Percentiles rank a stretch among this genome's conserved stretches.
phyloP scores from a whole-genome alignment of 2,888 invertebrate genomes.

The Tachystola acroxantha region DNA sequence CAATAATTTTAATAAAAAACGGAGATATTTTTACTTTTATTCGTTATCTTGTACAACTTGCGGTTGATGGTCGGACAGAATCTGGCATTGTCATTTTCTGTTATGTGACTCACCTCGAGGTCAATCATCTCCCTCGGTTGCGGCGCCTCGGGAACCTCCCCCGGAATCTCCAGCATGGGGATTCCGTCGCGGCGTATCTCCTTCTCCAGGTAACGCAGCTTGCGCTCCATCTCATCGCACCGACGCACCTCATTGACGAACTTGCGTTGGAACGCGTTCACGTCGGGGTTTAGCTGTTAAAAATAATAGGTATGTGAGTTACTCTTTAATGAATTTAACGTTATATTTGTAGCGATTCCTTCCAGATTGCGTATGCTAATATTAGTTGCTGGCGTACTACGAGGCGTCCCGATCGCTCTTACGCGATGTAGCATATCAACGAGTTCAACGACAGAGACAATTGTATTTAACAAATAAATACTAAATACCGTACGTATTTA shows the following conservation, averaged over 20 bases:
- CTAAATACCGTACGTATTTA: no score
- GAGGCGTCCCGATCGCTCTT: no score
- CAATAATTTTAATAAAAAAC: no score
- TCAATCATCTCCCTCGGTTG: conserved; percentile 99
- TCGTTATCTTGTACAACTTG: no score
- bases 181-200: conserved; percentile 98
- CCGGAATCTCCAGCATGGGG: conserved; percentile 97
- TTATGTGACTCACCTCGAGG: conserved; percentile 92
- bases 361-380: no score
- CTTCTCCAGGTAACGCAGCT: conserved; percentile 96
- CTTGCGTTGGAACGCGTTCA: conserved; percentile 98
- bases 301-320: not conserved
- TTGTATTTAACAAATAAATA: not conserved
- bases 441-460: not conserved
- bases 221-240: conserved; percentile 99
- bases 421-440: no score
- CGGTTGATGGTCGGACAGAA: no score
- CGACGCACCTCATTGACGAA: conserved; percentile 98
- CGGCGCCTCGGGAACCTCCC: conserved; percentile 99
- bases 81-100: no score
- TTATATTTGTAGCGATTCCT: no score
- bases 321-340: no score
- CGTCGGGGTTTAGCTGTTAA: conserved; percentile 93
- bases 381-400: no score
- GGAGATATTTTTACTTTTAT: no score